A percentile compares a stretch with the other conserved stretches of the same genome.
phyloP scores from a whole-genome alignment of 2,113 vertebrate genomes.

The Carollia perspicillata region DNA sequence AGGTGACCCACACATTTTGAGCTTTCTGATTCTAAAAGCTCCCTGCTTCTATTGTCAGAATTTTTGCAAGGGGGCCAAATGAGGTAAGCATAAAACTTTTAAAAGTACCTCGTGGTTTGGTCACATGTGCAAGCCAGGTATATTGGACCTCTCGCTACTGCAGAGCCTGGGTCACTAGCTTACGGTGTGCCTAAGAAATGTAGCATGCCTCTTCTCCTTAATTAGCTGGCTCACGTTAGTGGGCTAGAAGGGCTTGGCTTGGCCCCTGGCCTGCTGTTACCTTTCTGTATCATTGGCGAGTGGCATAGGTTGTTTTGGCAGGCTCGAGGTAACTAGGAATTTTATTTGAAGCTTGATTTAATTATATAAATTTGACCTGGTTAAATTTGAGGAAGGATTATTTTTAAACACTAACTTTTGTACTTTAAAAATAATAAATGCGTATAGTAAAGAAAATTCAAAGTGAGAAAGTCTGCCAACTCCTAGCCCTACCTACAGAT shows the following conservation, averaged over 20 bases:
- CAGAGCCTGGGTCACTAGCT: background rate
- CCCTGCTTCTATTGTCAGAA: background rate
- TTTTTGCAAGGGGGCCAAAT: background rate
- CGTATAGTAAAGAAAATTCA: background rate
- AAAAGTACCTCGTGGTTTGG: background rate
- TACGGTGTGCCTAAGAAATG: too few species aligned
- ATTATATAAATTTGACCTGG: background rate
- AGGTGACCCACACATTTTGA: background rate
- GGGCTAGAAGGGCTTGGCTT: background rate
- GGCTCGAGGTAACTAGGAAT: background rate
- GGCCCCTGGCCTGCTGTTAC: background rate
- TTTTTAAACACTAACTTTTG: conserved; percentile 3
- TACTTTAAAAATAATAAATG: background rate
- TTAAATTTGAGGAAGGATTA: conserved; percentile 6
- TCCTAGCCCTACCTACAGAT: background rate
- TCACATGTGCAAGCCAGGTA: background rate
- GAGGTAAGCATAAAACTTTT: background rate
- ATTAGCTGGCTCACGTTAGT: background rate
- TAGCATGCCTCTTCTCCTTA: background rate
- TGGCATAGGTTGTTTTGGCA: background rate
- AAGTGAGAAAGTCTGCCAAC: background rate
- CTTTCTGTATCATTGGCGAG: background rate
- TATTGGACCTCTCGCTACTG: background rate
- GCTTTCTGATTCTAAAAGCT: conserved; percentile 4
- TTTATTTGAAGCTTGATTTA: conserved; percentile 22